These are phyloP conservation scores for Mus minutoides DNA, from an alignment of 2,797 vertebrate species.

Conservation along the genomic window DNA sequence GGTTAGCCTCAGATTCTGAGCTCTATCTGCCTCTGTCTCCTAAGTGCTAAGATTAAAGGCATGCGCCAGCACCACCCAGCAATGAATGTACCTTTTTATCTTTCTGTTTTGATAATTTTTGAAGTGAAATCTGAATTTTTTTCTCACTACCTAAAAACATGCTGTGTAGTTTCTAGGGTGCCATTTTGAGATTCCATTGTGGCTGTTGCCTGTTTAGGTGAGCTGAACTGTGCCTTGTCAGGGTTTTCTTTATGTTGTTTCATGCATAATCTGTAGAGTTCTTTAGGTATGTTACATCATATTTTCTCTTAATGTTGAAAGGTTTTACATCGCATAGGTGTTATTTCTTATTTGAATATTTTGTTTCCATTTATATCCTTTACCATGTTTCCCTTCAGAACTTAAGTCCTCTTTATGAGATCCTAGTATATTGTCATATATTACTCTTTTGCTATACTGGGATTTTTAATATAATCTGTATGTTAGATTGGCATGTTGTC, in stretches of 20 bases:
- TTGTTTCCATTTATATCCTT: background rate
- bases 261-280: background rate
- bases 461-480: background rate
- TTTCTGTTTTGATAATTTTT: conserved; percentile 14
- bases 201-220: background rate
- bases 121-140: background rate
- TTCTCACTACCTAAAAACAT: background rate
- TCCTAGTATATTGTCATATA: background rate
- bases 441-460: background rate
- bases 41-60: background rate
- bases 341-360: conserved; percentile 12
- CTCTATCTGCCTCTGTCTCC: background rate
- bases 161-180: background rate
- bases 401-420: background rate
- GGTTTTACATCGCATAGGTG: background rate
- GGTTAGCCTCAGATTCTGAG: background rate
- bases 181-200: background rate
- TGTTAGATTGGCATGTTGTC: background rate
- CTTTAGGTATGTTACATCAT: background rate
- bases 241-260: background rate
- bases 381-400: background rate
- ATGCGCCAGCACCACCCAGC: rapidly evolving
- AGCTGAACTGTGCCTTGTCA: background rate
- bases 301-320: background rate
- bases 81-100: background rate